Evolutionary conservation across 1,140 invertebrate species (phyloP).

Genomic region (Rhizoglyphus robini): DNA sequence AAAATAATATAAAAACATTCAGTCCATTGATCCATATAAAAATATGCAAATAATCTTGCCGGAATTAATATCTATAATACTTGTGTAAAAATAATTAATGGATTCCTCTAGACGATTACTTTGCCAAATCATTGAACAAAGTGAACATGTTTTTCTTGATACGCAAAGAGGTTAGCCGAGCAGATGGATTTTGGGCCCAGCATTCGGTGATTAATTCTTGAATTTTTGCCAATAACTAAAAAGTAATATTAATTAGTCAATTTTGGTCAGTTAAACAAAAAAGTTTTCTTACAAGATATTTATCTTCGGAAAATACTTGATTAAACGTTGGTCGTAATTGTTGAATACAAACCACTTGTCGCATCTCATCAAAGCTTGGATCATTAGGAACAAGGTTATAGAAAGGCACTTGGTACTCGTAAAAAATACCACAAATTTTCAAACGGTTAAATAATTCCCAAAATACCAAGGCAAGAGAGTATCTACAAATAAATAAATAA

Average conservation of each 20-base stretch:
- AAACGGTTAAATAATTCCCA: slow-evolving; percentile 74
- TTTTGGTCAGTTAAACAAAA: neutral
- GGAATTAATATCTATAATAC: neutral
- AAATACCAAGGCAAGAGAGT: slow-evolving; percentile 79
- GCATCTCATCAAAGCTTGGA: slow-evolving; percentile 86
- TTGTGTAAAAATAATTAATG: neutral
- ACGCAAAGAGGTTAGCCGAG: slow-evolving; percentile 75
- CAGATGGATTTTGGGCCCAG: slow-evolving; percentile 86
- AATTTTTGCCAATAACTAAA: slow-evolving; percentile 37
- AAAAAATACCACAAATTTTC: slow-evolving; percentile 43
- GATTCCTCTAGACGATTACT: neutral
- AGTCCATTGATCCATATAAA: neutral
- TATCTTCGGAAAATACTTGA: neutral
- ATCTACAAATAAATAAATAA: slow-evolving; percentile 33
- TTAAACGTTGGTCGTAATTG: slow-evolving; percentile 65
- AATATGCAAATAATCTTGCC: neutral
- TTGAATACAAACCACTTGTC: slow-evolving; percentile 69
- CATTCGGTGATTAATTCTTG: slow-evolving; percentile 75
- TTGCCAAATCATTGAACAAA: neutral
- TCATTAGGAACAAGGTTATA: slow-evolving; percentile 81
- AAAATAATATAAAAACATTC: neutral
- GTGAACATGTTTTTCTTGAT: slow-evolving; percentile 79
- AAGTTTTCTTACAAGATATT: slow-evolving; percentile 53
- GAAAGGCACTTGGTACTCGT: slow-evolving; percentile 85
- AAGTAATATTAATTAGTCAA: slow-evolving; percentile 37